Evolutionary conservation across 2,797 vertebrate genomes (phyloP).

Genomic region (Epinephelus awoara): DNA sequence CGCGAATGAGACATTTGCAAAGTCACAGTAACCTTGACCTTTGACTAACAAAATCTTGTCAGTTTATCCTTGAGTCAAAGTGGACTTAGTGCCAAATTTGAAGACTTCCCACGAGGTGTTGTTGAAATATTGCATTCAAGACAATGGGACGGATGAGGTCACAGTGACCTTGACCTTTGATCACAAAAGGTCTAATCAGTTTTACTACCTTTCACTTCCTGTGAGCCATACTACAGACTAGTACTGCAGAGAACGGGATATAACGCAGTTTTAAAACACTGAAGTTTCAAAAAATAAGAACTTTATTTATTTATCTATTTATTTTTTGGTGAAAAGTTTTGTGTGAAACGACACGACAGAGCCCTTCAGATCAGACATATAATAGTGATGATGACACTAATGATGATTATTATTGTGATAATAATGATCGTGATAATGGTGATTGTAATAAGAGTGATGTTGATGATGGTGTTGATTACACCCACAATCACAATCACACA

Average conservation of each 20-base stretch:
- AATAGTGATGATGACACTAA: not conserved
- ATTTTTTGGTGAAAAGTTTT: no score
- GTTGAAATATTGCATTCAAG: no score
- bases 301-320: no score
- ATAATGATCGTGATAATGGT: conserved; percentile 18
- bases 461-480: conserved; percentile 29
- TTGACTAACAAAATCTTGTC: no score
- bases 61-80: no score
- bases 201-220: not conserved
- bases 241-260: not conserved
- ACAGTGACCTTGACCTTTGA: no score
- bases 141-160: no score
- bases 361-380: not conserved
- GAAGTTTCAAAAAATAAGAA: not conserved
- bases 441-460: not conserved
- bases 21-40: no score
- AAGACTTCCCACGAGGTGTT: no score
- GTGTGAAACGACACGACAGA: not conserved
- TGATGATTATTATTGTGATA: not conserved
- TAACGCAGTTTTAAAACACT: not conserved
- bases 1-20: no score
- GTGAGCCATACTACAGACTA: not conserved
- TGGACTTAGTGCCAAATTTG: no score
- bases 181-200: no score
- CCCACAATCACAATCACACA: conserved; percentile 15